These are phyloP conservation scores for Oligia latruncula DNA, from an alignment of 2,888 invertebrate species.

Conservation along the genomic window DNA sequence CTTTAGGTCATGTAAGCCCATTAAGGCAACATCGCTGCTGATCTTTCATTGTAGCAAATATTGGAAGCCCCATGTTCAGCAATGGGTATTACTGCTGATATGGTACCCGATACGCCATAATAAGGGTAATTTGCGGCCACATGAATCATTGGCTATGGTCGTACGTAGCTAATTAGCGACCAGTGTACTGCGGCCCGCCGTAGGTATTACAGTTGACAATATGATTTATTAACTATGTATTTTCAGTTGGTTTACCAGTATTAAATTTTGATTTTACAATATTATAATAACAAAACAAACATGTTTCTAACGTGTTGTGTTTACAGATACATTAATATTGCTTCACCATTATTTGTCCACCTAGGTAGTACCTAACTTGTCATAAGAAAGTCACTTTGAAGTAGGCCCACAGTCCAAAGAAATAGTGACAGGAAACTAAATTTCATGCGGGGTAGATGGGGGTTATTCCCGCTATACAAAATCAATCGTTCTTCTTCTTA, in stretches of 20 bases:
- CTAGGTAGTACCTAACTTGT: not conserved
- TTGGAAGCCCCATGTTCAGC: not conserved
- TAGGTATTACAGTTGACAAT: slow-evolving; percentile 33
- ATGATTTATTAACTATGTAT: slow-evolving; percentile 35
- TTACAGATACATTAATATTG: not conserved
- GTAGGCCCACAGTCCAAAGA: not conserved
- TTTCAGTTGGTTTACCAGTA: slow-evolving; percentile 14
- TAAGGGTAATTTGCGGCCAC: slow-evolving; percentile 38
- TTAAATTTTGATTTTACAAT: not conserved
- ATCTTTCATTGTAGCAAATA: not conserved
- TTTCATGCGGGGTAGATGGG: too few species aligned
- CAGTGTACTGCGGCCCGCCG: not conserved
- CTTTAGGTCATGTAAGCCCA: too few species aligned
- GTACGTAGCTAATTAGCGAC: slow-evolving; percentile 45
- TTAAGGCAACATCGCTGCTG: not conserved
- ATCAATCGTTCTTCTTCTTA: not conserved
- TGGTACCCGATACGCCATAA: slow-evolving; percentile 15
- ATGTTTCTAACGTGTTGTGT: not conserved
- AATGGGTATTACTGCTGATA: not conserved
- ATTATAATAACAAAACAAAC: not conserved
- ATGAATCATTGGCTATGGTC: slow-evolving; percentile 43
- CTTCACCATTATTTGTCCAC: not conserved
- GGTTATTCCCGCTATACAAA: not conserved
- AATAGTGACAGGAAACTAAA: not conserved
- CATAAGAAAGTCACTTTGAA: not conserved